Percentiles rank a stretch among this genome's conserved stretches.
Conservation (phyloP, 2,113 vertebrate genomes). For the Aphelocoma coerulescens region DNA sequence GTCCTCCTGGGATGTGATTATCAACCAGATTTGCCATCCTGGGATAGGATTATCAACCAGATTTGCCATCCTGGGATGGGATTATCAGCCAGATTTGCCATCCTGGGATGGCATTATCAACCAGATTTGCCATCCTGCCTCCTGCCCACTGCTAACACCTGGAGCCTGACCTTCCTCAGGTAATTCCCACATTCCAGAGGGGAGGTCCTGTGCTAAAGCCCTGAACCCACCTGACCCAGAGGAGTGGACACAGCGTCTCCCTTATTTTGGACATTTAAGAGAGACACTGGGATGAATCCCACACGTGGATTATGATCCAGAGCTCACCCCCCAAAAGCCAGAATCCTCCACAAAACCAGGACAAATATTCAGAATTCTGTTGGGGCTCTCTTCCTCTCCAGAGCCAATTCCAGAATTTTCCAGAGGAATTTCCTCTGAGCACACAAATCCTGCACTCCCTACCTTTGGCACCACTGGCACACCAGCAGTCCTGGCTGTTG, state of each 20-base stretch:
- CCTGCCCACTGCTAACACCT: background rate
- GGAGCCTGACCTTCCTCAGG: accelerated
- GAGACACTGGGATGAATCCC: background rate
- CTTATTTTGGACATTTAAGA: accelerated
- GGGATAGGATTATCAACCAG: accelerated
- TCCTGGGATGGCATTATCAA: background rate
- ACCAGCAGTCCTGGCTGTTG: background rate
- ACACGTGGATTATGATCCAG: background rate
- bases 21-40: background rate
- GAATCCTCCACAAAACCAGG: background rate
- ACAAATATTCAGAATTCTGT: background rate
- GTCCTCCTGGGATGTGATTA: background rate
- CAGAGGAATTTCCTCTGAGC: background rate
- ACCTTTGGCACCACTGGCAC: background rate
- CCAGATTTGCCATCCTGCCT: background rate
- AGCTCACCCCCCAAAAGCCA: background rate
- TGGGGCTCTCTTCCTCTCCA: background rate
- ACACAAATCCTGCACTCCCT: background rate
- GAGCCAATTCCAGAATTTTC: background rate
- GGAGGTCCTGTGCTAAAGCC: accelerated
- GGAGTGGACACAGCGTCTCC: accelerated
- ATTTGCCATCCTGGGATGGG: background rate
- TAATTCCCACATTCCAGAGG: background rate
- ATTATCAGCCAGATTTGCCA: accelerated
- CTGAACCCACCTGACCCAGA: background rate